Evolutionary conservation across 2,888 invertebrate genomes (phyloP).

Genomic region (Macroteleia sp.): DNA sequence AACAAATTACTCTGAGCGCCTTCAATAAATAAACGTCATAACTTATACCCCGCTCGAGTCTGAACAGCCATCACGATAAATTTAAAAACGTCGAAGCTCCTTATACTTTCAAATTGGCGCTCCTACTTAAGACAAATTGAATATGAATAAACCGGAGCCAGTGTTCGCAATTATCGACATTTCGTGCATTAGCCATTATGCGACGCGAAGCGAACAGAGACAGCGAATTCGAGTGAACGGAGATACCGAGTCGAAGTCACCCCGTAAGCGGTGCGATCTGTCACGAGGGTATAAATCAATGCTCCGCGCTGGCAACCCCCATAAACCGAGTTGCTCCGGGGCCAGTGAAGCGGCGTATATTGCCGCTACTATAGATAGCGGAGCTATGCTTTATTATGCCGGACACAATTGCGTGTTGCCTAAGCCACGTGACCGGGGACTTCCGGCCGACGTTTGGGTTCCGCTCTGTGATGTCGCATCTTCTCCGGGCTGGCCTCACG

Average conservation of each 20-base stretch:
- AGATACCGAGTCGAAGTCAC: conserved; percentile 38
- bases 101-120: conserved; percentile 38
- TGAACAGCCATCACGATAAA: conserved; percentile 20
- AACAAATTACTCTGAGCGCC: too few species aligned
- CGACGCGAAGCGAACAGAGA: conserved; percentile 13
- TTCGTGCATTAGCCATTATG: conserved; percentile 42
- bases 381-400: conserved; percentile 82
- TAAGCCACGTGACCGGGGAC: conserved; percentile 83
- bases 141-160: conserved; percentile 28
- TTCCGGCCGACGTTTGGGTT: conserved; percentile 83
- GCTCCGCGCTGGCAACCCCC: conserved; percentile 68
- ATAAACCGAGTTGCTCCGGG: conserved; percentile 67
- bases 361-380: conserved; percentile 59
- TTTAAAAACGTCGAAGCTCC: conserved; percentile 15
- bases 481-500: conserved; percentile 69
- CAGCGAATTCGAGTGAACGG: conserved; percentile 13
- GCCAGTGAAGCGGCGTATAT: conserved; percentile 62
- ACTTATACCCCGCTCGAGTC: background rate
- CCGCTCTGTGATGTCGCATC: conserved; percentile 80
- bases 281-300: conserved; percentile 79
- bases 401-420: conserved; percentile 84
- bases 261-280: conserved; percentile 73
- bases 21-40: conserved; percentile 70
- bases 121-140: conserved; percentile 42
- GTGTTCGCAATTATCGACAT: conserved; percentile 37